Evolutionary conservation across 2,888 invertebrate genomes (phyloP), one percentile per base, ranked within the genome.

Genomic region (Netelia fuscicornis): DNA sequence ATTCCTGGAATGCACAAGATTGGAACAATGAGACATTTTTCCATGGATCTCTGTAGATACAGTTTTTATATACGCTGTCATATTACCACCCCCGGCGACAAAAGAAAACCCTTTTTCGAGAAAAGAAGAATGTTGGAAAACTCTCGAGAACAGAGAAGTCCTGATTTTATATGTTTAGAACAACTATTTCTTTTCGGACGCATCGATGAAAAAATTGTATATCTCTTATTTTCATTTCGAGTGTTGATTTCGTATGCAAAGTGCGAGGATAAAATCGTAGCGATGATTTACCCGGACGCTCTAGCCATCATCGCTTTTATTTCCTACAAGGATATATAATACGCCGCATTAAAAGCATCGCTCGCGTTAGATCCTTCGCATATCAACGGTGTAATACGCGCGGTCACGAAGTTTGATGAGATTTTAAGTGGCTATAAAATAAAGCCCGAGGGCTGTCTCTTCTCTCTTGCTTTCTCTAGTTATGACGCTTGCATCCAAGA

Each of bases 21-120:
- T 25, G 58, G 42, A 76, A 80, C 58, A 65, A 75, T 79, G 75
- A 68, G 68, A 79, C 75, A 71, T 65, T 48, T 54, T 76, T 84
- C 13, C 48, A 30, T 44, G 37, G 20, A n/a, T 52, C 64, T 17
- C 17, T 9, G 17, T 8, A 9, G 48, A 13, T 48, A 13, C 48
- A 48, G 11, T 48, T 48, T 48, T 48, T 48, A 13, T 48, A 10
- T 13, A 48, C 48, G 48, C 1, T 2, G 5, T 13, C 13, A 10
- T 48, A 48, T 13, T 13, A 10, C 48, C 48, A 13, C 8, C 71
- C 13, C 42, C 20, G 20, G 13, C 17, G 11, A 67, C 56, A 13
- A 17, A 10, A 17, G 17, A 74, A 48, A 58, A 67, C 20, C 48
- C 2, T 67, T 17, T 65, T 20, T 42, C 8, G 2, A 65, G 6